Conservation (phyloP, 2,888 invertebrate species). For the Didymodactylos carnosus region DNA sequence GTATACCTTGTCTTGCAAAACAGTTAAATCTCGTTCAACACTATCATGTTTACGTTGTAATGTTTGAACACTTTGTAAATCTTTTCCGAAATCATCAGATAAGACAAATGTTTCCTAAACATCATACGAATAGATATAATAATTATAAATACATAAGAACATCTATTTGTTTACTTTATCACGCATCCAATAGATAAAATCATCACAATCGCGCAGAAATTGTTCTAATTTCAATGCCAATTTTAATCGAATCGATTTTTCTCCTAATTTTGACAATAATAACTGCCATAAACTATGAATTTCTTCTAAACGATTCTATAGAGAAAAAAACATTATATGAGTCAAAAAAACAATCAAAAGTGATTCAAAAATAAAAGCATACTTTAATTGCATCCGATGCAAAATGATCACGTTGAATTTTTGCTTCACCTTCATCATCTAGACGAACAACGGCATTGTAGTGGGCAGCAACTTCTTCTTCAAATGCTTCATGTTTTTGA, state of each 20-base stretch:
- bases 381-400: constrained; percentile 68
- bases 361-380: neutral
- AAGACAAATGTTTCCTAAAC: constrained; percentile 69
- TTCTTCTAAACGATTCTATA: constrained; percentile 46
- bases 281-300: constrained; percentile 84
- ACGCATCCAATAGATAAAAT: constrained; percentile 97
- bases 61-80: constrained; percentile 87
- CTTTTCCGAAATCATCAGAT: constrained; percentile 86
- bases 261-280: constrained; percentile 70
- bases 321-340: neutral
- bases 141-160: neutral
- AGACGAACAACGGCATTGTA: constrained; percentile 88
- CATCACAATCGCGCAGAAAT: constrained; percentile 87
- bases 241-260: constrained; percentile 87
- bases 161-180: constrained; percentile 52
- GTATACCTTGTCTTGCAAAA: constrained; percentile 84
- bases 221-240: constrained; percentile 92
- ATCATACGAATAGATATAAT: constrained; percentile 7
- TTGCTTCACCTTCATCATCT: constrained; percentile 87
- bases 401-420: constrained; percentile 88
- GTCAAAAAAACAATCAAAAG: neutral
- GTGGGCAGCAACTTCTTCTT: constrained; percentile 94
- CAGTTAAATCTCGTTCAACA: constrained; percentile 85
- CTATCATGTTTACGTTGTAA: constrained; percentile 85
- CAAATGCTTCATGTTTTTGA: constrained; percentile 93